Conservation (phyloP, 1,140 invertebrate genomes). For the Conus ventricosus region DNA sequence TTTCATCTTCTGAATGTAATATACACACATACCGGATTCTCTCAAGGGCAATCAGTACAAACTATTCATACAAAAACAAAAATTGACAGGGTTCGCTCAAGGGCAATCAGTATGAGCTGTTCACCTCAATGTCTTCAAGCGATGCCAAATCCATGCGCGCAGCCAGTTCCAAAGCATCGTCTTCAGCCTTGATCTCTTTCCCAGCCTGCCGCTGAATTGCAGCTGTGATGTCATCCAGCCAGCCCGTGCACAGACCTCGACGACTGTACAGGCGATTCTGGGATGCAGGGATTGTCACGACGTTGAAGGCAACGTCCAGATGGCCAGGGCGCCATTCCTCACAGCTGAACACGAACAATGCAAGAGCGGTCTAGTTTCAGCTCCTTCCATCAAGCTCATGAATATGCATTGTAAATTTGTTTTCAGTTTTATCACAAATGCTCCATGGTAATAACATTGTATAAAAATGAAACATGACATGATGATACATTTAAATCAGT, state of each 20-base stretch:
- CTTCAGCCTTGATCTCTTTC: background rate
- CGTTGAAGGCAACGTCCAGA: slow-evolving; percentile 83
- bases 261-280: slow-evolving; percentile 73
- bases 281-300: slow-evolving; percentile 76
- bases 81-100: no score
- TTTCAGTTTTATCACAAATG: no score
- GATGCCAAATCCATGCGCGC: background rate
- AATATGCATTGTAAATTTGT: no score
- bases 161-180: background rate
- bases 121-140: slow-evolving; percentile 8
- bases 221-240: slow-evolving; percentile 74
- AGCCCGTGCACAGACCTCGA: slow-evolving; percentile 83
- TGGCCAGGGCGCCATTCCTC: slow-evolving; percentile 70
- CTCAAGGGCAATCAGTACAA: no score
- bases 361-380: background rate
- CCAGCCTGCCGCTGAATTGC: slow-evolving; percentile 45
- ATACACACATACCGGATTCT: no score
- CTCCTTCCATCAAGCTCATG: background rate
- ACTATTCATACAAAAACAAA: no score
- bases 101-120: no score
- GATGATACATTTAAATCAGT: no score
- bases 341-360: slow-evolving; percentile 48
- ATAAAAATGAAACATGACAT: no score
- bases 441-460: no score
- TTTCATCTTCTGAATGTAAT: no score